These are phyloP conservation scores for Dryobates pubescens DNA, from an alignment of 2,797 vertebrate genomes.

Conservation along the genomic window DNA sequence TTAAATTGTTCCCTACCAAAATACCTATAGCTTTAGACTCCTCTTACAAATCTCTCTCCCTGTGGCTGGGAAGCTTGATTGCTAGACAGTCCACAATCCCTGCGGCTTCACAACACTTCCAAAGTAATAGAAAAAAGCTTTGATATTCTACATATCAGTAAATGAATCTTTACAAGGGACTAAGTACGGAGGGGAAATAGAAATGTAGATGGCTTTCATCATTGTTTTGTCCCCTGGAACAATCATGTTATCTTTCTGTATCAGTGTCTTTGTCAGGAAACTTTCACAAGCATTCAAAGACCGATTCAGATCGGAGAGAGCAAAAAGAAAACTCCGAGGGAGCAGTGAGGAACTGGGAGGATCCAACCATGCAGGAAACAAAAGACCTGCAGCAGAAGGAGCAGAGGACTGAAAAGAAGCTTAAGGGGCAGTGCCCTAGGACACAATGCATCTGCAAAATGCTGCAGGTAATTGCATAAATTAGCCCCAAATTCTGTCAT, in stretches of 20 bases:
- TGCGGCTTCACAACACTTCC: neutral
- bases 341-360: neutral
- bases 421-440: neutral
- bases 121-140: neutral
- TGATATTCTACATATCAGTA: neutral
- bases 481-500: neutral
- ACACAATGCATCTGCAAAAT: neutral
- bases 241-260: neutral
- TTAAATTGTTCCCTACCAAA: neutral
- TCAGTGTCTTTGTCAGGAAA: neutral
- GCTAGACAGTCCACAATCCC: neutral
- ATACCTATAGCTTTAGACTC: neutral
- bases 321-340: neutral
- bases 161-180: neutral
- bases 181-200: neutral
- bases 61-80: neutral
- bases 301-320: neutral
- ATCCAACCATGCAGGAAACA: neutral
- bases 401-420: neutral
- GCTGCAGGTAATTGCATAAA: neutral
- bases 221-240: neutral
- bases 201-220: neutral
- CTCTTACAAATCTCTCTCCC: neutral
- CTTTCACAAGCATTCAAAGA: neutral
- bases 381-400: neutral